phyloP scores from a whole-genome alignment of 1,140 invertebrate species.

The Drosophila ficusphila region DNA sequence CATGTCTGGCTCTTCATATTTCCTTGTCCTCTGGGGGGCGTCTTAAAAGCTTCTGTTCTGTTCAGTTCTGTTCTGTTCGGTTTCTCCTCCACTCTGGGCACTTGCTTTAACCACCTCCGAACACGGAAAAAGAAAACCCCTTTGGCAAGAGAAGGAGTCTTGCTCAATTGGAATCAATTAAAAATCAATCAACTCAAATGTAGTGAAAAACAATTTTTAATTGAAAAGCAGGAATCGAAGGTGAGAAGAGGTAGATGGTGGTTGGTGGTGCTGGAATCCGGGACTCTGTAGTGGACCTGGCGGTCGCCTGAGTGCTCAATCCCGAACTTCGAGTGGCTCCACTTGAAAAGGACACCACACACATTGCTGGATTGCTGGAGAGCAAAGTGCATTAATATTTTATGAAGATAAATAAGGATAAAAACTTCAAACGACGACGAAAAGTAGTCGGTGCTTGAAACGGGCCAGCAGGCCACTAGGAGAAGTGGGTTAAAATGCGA shows the following conservation, averaged over 20 bases:
- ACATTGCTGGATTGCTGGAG: slow-evolving; percentile 17
- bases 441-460: slow-evolving; percentile 55
- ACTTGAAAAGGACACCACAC: slow-evolving; percentile 10
- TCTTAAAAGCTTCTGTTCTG: slow-evolving; percentile 59
- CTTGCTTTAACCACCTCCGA: slow-evolving; percentile 3
- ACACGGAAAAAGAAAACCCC: not conserved
- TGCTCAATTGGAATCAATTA: slow-evolving; percentile 79
- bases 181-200: slow-evolving; percentile 82
- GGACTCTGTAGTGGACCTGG: not conserved
- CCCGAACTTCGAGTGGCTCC: slow-evolving; percentile 66
- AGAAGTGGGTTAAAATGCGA: not conserved
- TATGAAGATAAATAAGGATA: slow-evolving; percentile 82
- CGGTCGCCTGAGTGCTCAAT: too few species aligned
- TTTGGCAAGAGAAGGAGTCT: slow-evolving; percentile 23
- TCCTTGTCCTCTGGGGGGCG: slow-evolving; percentile 23
- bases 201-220: slow-evolving; percentile 82
- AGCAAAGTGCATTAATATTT: slow-evolving; percentile 79
- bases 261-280: not conserved
- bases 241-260: not conserved
- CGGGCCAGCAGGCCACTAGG: slow-evolving; percentile 20
- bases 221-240: slow-evolving; percentile 66
- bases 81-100: not conserved
- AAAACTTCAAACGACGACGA: slow-evolving; percentile 78
- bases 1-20: slow-evolving; percentile 21
- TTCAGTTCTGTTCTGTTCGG: not conserved